Evolutionary conservation across 2,797 vertebrate species (phyloP).

Genomic region (Poeciliopsis infans): DNA sequence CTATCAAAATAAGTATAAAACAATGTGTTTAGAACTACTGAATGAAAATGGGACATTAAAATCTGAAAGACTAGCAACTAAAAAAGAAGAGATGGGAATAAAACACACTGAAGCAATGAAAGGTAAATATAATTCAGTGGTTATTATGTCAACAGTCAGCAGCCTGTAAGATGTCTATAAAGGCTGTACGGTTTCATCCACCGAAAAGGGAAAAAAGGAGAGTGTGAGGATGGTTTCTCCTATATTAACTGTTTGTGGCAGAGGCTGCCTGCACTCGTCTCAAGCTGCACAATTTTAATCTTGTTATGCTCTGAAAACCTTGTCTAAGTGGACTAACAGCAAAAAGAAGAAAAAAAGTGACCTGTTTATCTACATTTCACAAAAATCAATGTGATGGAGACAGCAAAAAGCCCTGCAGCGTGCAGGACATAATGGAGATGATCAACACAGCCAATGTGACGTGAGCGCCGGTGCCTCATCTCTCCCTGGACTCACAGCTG

Average conservation of each 20-base stretch:
- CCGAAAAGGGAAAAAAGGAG: conserved; percentile 1
- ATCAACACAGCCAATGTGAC: conserved; percentile 56
- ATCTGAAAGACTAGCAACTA: not conserved
- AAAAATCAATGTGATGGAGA: conserved; percentile 55
- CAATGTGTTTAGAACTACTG: not conserved
- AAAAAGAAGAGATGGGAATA: not conserved
- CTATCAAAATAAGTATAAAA: too few relatives aligned
- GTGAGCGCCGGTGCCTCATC: conserved; percentile 28
- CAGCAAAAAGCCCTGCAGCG: conserved; percentile 52
- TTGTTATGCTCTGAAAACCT: conserved; percentile 45
- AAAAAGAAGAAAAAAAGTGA: conserved; percentile 41
- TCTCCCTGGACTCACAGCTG: conserved; percentile 34
- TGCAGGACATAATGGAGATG: conserved; percentile 27
- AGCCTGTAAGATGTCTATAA: not conserved
- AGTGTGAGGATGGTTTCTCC: not conserved
- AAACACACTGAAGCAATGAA: not conserved
- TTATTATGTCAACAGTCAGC: not conserved
- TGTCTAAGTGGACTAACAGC: conserved; percentile 37
- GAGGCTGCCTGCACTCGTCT: conserved; percentile 29
- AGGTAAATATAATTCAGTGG: not conserved
- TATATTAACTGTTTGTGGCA: conserved; percentile 30
- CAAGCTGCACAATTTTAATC: conserved; percentile 34
- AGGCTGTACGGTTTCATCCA: not conserved
- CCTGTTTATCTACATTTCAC: conserved; percentile 57
- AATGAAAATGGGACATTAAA: not conserved